Base-by-base conservation (phyloP, 2,797 vertebrate species). In the Aeoliscus strigatus region DNA sequence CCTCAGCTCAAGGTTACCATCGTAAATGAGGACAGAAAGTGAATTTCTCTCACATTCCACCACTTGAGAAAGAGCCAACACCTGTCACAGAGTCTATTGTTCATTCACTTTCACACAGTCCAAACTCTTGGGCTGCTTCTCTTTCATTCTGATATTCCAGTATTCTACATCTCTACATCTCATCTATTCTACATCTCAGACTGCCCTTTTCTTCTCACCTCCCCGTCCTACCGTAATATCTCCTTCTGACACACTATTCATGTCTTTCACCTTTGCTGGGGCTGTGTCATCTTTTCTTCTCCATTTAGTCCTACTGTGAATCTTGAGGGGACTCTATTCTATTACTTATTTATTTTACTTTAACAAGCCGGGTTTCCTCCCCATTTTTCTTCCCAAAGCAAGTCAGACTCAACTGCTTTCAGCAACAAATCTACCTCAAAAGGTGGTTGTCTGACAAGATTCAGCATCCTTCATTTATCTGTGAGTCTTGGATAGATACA, bases 1-100 rank as follows among this genome's bases (percentile, higher is more conserved):
- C 59, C 51, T 30, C 15, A 1, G 23, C 41, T 79, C 75, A 83
- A 79, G 80, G 79, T 79, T 73, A 74, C 38, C 42, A 3, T 13
- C 36, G 45, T 11, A 9, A 23, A 39, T 46, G 57, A 9, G 40
- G 57, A 62, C 37, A 3, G 10, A 14, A 39, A 28, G n/a, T 15
- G 61, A 40, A 49, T 52, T 26, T 56, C 30, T 43, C 18, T 34
- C 9, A 10, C 31, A 29, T 52, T 49, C 48, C 31, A 32, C 35
- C 33, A 49, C 51, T 43, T 51, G 23, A 23, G 27, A 9, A 25
- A 48, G 51, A 61, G 24, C 66, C 53, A 39, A 67, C 44, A 56
- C 39, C 18, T 40, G 41, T 51, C 14, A 3, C 51, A 32, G 27
- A 57, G 51, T 51, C 29, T 27, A 12, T 44, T 45, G 14, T 58